Evolutionary conservation across 2,113 vertebrate species (phyloP), one percentile per base, ranked within the genome.

Genomic region (Hylia prasina): DNA sequence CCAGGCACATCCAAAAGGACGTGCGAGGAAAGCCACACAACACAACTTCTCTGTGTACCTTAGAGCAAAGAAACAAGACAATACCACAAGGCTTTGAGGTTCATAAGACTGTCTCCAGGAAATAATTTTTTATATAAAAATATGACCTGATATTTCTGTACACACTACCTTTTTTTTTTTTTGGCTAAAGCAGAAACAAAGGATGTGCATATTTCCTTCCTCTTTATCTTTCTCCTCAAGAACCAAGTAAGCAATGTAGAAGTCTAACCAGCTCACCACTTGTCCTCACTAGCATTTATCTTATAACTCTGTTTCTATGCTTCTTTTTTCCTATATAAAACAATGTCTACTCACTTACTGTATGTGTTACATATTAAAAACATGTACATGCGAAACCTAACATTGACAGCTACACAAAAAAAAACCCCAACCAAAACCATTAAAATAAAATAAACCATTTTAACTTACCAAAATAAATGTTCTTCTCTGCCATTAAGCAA

Each of bases 131-230:
- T 39, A 27, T 18, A 63, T 35, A 44, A 70, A 89, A 71, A 58
- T 42, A 51, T 0, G 1, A 16, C n/a, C 37, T 5, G 2, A 2
- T 76, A 44, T 28, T 42, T 89, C 44, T 37, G 15, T 9, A 31
- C 11, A 16, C 1, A 1, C 8, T 10, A 68, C 1, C 7, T 0
- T 28, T 54, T 23, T 63, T 39, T 61, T 40, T 42, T 60, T 68
- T 44, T 63, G 5, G 4, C 15, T 57, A 77, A 28, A 45, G 21
- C 9, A 79, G 17, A 15, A 82, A 65, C 2, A 71, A 47, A 68
- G 22, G 8, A 68, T 48, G 63, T 5, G 0, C 15, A 0, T 60
- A 33, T 51, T 80, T 60, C 12, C 18, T 53, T 76, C 23, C 17
- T 39, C 50, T 63, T 33, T 15, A 58, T 42, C 12, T 63, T 58